Evolutionary conservation across 2,113 vertebrate species (phyloP).

Genomic region (Panurus biarmicus): DNA sequence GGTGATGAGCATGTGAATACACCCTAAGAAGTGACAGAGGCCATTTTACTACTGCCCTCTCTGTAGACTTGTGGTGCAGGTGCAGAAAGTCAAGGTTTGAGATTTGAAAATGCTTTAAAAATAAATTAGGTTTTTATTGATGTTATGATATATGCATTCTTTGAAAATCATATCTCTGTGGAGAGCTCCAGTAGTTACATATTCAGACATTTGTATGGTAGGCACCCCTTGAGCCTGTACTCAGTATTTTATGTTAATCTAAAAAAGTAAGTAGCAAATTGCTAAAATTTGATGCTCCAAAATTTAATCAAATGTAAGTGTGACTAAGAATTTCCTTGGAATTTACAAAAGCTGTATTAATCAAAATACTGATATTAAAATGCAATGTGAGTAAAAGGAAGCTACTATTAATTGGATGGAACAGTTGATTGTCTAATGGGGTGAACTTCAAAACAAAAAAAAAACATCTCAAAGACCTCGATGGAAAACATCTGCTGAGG

Average conservation of each 20-base stretch:
- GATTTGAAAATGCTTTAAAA: neutral
- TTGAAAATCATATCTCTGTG: neutral
- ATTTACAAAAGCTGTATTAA: neutral
- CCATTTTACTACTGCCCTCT: neutral
- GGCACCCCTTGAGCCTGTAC: neutral
- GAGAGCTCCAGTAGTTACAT: neutral
- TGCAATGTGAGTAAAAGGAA: neutral
- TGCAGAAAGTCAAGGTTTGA: neutral
- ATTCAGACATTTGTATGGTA: neutral
- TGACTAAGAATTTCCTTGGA: neutral
- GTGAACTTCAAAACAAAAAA: neutral
- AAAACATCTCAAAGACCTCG: neutral
- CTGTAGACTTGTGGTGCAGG: neutral
- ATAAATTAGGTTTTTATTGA: neutral
- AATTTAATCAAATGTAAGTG: neutral
- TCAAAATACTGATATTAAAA: neutral
- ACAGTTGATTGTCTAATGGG: neutral
- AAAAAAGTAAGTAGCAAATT: neutral
- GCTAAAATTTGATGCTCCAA: neutral
- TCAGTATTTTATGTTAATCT: neutral
- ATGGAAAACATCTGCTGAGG: conserved; percentile 32
- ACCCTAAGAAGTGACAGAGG: neutral
- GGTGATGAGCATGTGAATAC: neutral
- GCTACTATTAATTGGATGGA: neutral
- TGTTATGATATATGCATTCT: neutral